Evolutionary conservation across 2,113 vertebrate species (phyloP), one percentile per base, ranked within the genome.

Genomic region (Dermatemys mawii): DNA sequence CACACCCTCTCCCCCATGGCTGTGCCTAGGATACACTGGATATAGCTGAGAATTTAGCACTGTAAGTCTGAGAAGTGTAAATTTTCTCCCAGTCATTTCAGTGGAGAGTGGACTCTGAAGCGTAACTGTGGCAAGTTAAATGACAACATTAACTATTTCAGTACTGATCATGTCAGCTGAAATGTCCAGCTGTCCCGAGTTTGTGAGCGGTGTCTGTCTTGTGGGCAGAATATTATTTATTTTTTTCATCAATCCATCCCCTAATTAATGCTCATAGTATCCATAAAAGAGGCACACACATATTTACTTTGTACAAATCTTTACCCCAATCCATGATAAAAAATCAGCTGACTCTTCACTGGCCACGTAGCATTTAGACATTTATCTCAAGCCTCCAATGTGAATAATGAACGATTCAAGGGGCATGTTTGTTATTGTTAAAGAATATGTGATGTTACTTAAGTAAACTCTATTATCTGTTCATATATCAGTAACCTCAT

Each of bases 1-100:
- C 1, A 3, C 2, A 6, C 7, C 1, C 0, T 27, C 41, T 57
- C n/a, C n/a, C 53, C 13, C 17, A 13, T 11, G 48, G 6, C 16
- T 38, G 44, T 81, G 26, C 41, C 26, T 79, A 67, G 87, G n/a
- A 8, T 35, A 70, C 19, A 22, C 3, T 73, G 24, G 29, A 21
- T 46, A 24, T 24, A 27, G 24, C 41, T 27, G 6, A 76, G 6
- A 29, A 76, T 46, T 46, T 46, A 14, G 12, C 41, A 7, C 22
- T 46, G 11, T 27, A 41, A 75, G 73, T 44, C 41, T 46, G 12
- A 27, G 13, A 29, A 46, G 73, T 27, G 13, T 46, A 76, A 27
- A 76, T 76, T 29, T 29, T 44, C 73, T 46, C 73, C 73, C 44
- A 29, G 27, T 76, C 41, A 46, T 27, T 46, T 27, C 41, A 76